phyloP scores from a whole-genome alignment of 2,888 invertebrate genomes.

The Hirtodrosophila histrioides region DNA sequence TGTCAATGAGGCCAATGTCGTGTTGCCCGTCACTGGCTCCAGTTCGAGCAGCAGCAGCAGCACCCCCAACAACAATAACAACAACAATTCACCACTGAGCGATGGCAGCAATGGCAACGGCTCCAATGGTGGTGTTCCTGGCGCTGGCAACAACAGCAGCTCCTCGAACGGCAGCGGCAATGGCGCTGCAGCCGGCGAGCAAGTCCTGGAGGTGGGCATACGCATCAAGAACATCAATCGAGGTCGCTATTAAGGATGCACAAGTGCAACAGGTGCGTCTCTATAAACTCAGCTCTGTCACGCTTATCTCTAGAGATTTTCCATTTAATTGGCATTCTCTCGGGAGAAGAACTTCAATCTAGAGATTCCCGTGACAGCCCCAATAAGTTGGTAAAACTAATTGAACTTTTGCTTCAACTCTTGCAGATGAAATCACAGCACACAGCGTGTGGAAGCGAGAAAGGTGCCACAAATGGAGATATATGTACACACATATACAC shows the following conservation, averaged over 20 bases:
- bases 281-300: too few species aligned
- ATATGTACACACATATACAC: neutral
- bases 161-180: conserved; percentile 48
- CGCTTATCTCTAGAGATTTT: too few species aligned
- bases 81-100: conserved; percentile 65
- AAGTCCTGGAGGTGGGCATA: conserved; percentile 83
- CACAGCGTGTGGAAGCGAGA: neutral
- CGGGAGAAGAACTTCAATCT: too few species aligned
- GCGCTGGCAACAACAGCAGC: conserved; percentile 35
- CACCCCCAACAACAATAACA: conserved; percentile 59
- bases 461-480: neutral
- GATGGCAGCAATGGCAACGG: conserved; percentile 70
- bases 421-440: too few species aligned
- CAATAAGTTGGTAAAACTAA: too few species aligned
- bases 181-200: conserved; percentile 63
- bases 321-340: too few species aligned
- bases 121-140: conserved; percentile 10
- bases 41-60: conserved; percentile 49
- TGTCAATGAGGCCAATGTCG: conserved; percentile 41
- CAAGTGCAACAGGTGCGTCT: conserved; percentile 12
- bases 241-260: conserved; percentile 69
- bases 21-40: conserved; percentile 32
- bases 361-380: too few species aligned
- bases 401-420: too few species aligned
- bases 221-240: conserved; percentile 83